A percentile compares a stretch with the other conserved stretches of the same genome.
These are phyloP conservation scores for Calycopis cecrops DNA, from an alignment of 1,140 invertebrate species.

Conservation along the genomic window DNA sequence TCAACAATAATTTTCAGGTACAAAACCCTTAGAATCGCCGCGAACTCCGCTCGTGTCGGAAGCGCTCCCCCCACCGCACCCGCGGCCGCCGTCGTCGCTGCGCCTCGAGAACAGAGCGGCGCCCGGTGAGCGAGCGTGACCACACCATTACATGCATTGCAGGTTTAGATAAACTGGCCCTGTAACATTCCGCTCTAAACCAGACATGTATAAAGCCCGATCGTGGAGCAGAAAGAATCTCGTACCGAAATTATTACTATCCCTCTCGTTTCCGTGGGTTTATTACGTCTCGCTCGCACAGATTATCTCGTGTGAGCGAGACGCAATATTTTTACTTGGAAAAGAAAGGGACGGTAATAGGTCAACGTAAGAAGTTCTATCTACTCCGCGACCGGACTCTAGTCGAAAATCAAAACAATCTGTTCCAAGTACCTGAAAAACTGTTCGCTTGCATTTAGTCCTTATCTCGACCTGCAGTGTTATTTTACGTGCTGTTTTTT, in stretches of 20 bases:
- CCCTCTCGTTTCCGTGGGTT: no score
- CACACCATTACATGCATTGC: slow-evolving; percentile 51
- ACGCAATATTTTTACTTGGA: no score
- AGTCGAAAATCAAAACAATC: no score
- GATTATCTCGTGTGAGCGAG: no score
- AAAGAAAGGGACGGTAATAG: no score
- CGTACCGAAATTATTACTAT: slow-evolving; percentile 6
- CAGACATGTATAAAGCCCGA: slow-evolving; percentile 13
- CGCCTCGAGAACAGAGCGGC: slow-evolving; percentile 75
- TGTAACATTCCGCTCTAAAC: slow-evolving; percentile 44
- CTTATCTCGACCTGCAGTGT: slow-evolving; percentile 59
- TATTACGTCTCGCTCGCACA: no score
- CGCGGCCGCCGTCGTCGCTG: slow-evolving; percentile 74
- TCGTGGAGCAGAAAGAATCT: not conserved
- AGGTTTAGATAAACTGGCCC: slow-evolving; percentile 45
- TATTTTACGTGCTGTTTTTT: slow-evolving; percentile 59
- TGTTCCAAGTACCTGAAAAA: slow-evolving; percentile 32
- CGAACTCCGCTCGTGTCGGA: slow-evolving; percentile 82
- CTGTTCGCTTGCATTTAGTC: slow-evolving; percentile 47
- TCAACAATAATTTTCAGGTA: slow-evolving; percentile 67
- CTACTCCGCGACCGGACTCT: no score
- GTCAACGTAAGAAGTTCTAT: no score
- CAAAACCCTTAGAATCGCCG: slow-evolving; percentile 87
- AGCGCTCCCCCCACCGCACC: slow-evolving; percentile 63
- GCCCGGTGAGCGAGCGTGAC: slow-evolving; percentile 80